Conservation (phyloP, 1,140 invertebrate genomes). For the Drosophila tani region DNA sequence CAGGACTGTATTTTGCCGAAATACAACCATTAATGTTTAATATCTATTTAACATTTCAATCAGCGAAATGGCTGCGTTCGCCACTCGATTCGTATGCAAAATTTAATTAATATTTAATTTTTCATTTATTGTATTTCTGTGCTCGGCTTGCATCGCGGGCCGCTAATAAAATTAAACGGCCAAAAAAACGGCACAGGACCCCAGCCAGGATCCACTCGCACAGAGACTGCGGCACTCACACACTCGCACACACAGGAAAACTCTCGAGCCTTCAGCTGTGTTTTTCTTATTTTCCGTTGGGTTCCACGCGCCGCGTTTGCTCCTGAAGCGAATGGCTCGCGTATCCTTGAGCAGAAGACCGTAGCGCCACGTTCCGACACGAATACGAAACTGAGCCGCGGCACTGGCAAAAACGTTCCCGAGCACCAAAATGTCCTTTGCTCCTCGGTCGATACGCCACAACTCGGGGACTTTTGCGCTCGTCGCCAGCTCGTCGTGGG, state of each 20-base stretch:
- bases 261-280: conserved; percentile 44
- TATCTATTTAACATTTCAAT: conserved; percentile 78
- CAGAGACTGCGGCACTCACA: conserved; percentile 24
- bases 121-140: conserved; percentile 77
- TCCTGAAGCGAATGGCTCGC: conserved; percentile 43
- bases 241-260: conserved; percentile 25
- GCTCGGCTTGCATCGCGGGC: conserved; percentile 42
- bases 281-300: conserved; percentile 23
- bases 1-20: conserved; percentile 5
- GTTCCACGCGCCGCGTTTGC: conserved; percentile 40
- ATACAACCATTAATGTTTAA: conserved; percentile 69
- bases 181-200: conserved; percentile 40
- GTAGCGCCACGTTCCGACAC: conserved; percentile 84
- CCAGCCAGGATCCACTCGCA: conserved; percentile 22
- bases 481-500: conserved; percentile 19
- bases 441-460: conserved; percentile 57
- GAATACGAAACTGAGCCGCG: conserved; percentile 84
- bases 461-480: conserved; percentile 54
- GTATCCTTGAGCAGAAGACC: conserved; percentile 81
- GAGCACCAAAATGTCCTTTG: conserved; percentile 70
- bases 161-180: conserved; percentile 73
- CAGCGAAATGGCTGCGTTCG: conserved; percentile 37
- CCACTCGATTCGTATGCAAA: conserved; percentile 51
- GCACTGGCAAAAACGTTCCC: conserved; percentile 69
- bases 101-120: conserved; percentile 79